Percentiles rank a stretch among this genome's conserved stretches.
Evolutionary conservation across 1,140 invertebrate genomes (phyloP).

Genomic region (Lucilia sericata): DNA sequence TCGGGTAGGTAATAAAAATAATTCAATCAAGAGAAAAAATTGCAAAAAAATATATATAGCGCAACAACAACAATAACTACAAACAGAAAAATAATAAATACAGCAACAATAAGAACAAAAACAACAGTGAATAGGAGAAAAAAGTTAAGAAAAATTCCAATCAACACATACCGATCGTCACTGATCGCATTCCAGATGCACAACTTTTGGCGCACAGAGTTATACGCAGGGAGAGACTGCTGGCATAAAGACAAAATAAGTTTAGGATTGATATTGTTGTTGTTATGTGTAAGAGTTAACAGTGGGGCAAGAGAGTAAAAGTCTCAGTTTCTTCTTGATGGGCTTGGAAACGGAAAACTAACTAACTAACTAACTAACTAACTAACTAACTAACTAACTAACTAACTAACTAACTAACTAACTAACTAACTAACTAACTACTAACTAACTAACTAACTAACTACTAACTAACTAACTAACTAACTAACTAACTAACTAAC

Average conservation of each 20-base stretch:
- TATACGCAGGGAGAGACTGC: background rate
- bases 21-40: constrained; percentile 24
- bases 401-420: no score
- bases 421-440: no score
- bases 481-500: no score
- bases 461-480: no score
- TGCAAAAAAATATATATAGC: no score
- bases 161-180: constrained; percentile 49
- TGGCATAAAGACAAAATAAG: no score
- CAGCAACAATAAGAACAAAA: background rate
- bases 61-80: background rate
- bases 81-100: background rate
- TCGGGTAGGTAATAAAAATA: constrained; percentile 27
- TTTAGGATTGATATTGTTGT: background rate
- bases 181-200: constrained; percentile 49
- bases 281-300: background rate
- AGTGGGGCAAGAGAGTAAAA: no score
- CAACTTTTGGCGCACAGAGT: constrained; percentile 6
- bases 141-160: constrained; percentile 45
- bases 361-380: no score
- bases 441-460: no score
- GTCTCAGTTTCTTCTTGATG: no score
- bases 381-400: no score
- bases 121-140: background rate
- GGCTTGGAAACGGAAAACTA: no score